Conservation (phyloP, 1,140 invertebrate genomes). For the Zophobas morio region DNA sequence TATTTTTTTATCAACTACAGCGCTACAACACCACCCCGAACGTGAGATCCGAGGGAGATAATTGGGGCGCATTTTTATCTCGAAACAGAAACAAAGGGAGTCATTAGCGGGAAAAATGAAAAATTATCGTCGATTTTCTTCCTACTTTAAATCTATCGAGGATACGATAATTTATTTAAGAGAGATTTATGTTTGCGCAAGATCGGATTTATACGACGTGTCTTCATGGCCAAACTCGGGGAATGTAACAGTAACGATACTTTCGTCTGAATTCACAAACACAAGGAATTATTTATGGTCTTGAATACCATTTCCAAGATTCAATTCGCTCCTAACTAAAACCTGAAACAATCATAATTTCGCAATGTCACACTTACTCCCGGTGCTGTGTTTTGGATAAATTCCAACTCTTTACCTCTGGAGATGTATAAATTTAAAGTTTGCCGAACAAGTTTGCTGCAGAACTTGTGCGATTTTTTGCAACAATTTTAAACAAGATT, state of each 20-base stretch:
- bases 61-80: slow-evolving; percentile 1
- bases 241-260: neutral
- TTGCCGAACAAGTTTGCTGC: neutral
- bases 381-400: slow-evolving; percentile 31
- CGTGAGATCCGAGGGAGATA: neutral
- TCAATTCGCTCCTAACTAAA: slow-evolving; percentile 9
- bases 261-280: neutral
- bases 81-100: slow-evolving; percentile 19
- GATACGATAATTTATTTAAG: slow-evolving; percentile 2
- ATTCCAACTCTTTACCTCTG: slow-evolving; percentile 13
- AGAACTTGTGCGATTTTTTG: neutral
- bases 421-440: slow-evolving; percentile 23
- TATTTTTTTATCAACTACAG: too few relatives aligned
- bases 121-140: slow-evolving; percentile 28
- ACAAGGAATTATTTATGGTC: neutral
- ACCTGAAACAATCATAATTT: slow-evolving; percentile 27
- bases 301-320: neutral
- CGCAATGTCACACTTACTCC: slow-evolving; percentile 16
- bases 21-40: too few relatives aligned
- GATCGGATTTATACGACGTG: slow-evolving; percentile 5
- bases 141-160: slow-evolving; percentile 9
- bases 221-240: neutral
- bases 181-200: slow-evolving; percentile 13
- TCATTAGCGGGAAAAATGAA: slow-evolving; percentile 18
- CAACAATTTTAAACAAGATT: slow-evolving; percentile 2